A percentile compares a stretch with the other conserved stretches of the same genome.
These are phyloP conservation scores for Iphiclides podalirius DNA, from an alignment of 2,888 invertebrate genomes.

Conservation along the genomic window DNA sequence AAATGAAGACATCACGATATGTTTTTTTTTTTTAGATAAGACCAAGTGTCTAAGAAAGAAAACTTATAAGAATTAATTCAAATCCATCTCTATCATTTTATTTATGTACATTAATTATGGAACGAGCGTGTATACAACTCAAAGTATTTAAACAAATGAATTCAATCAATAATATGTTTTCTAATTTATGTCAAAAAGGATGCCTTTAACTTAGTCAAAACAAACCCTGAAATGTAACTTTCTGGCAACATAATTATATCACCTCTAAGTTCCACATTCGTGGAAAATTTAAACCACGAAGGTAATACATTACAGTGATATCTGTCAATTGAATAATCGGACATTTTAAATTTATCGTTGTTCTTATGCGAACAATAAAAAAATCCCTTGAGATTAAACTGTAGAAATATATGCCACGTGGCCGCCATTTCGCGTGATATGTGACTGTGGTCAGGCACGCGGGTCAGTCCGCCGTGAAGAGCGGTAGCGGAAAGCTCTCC, in stretches of 20 bases:
- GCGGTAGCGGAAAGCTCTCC: constrained; percentile 4
- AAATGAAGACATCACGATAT: too few relatives aligned
- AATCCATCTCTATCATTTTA: too few relatives aligned
- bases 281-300: background rate
- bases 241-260: background rate
- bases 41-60: too few relatives aligned
- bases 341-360: constrained; percentile 19
- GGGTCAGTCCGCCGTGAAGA: background rate
- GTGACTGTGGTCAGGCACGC: constrained; percentile 18
- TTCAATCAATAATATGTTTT: too few relatives aligned
- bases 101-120: too few relatives aligned
- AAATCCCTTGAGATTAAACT: constrained; percentile 19
- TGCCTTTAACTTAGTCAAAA: too few relatives aligned
- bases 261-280: background rate
- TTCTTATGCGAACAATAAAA: constrained; percentile 19
- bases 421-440: constrained; percentile 21
- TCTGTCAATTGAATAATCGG: constrained; percentile 19
- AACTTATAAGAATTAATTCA: too few relatives aligned
- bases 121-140: too few relatives aligned
- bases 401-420: constrained; percentile 19
- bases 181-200: too few relatives aligned
- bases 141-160: too few relatives aligned
- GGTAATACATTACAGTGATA: constrained; percentile 1
- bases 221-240: too few relatives aligned
- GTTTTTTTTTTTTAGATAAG: too few relatives aligned